Evolutionary conservation across 2,113 vertebrate species (phyloP).

Genomic region (Syrmaticus mikado): DNA sequence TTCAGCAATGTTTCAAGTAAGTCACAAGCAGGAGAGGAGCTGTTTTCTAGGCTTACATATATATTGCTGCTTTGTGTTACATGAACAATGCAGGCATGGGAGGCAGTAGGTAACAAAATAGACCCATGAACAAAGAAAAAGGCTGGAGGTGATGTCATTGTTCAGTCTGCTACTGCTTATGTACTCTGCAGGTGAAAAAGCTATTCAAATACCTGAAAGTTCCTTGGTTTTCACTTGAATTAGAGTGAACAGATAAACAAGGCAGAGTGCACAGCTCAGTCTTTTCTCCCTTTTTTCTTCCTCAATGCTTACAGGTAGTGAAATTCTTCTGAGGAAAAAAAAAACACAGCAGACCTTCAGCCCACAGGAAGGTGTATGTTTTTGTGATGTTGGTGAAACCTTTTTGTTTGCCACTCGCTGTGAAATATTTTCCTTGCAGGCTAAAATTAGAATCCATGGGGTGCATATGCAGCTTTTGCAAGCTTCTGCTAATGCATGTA

Average conservation of each 20-base stretch:
- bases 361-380: neutral
- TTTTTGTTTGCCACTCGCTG: neutral
- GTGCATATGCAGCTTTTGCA: neutral
- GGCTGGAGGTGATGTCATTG: neutral
- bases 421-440: neutral
- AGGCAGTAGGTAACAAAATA: neutral
- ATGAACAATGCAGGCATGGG: neutral
- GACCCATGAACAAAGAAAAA: neutral
- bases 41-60: neutral
- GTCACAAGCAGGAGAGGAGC: neutral
- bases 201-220: conserved; percentile 44
- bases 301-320: neutral
- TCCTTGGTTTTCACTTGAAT: conserved; percentile 57
- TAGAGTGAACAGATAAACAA: conserved; percentile 63
- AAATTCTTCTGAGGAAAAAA: neutral
- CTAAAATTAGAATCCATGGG: neutral
- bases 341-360: neutral
- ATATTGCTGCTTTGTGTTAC: neutral
- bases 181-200: conserved; percentile 54
- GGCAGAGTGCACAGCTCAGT: neutral
- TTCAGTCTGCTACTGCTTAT: neutral
- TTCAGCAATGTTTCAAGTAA: neutral
- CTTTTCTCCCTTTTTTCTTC: neutral
- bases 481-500: neutral
- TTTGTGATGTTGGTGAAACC: neutral